phyloP scores from a whole-genome alignment of 2,888 invertebrate genomes.

The Ichneumon xanthorius region DNA sequence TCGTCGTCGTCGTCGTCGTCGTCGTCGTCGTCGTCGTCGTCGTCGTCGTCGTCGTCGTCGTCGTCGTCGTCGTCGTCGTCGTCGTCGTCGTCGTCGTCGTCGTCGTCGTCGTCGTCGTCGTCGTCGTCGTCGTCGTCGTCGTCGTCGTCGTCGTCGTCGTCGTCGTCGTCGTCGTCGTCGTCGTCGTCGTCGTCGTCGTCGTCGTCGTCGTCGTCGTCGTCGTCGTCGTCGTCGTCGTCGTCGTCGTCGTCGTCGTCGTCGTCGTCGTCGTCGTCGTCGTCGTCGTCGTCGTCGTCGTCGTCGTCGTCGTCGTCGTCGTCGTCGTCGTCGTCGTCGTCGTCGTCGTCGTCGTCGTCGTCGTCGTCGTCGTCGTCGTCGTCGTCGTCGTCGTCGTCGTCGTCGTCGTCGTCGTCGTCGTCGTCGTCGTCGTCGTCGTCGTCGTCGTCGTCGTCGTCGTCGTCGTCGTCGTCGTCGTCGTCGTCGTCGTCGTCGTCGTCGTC shows the following conservation, averaged over 20 bases:
- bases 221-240: neutral
- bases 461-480: conserved; percentile 7
- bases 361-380: neutral
- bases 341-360: conserved; percentile 18
- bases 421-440: conserved; percentile 17
- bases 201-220: conserved; percentile 18
- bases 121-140: conserved; percentile 11
- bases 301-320: conserved; percentile 11
- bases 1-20: neutral
- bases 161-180: conserved; percentile 18
- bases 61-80: conserved; percentile 17
- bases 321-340: neutral
- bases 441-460: neutral
- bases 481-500: conserved; percentile 11
- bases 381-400: conserved; percentile 18
- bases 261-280: neutral
- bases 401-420: neutral
- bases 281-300: conserved; percentile 7
- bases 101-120: conserved; percentile 7
- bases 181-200: neutral
- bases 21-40: conserved; percentile 18
- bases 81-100: neutral
- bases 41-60: neutral
- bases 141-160: neutral
- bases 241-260: conserved; percentile 17